phyloP scores from a whole-genome alignment of 2,888 invertebrate genomes.

The Spilosoma lubricipeda region DNA sequence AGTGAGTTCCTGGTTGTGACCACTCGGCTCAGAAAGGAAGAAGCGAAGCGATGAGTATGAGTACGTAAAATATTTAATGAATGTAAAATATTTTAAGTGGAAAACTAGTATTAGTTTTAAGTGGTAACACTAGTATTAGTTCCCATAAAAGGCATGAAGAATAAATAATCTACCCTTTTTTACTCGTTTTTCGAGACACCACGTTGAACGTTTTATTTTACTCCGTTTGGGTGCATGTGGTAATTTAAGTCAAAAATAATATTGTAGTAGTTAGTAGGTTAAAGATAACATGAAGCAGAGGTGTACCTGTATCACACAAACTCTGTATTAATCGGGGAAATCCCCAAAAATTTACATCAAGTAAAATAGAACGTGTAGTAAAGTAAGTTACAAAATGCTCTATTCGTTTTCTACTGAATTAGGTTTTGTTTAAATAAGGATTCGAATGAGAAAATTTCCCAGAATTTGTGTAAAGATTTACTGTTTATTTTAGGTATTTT shows the following conservation, averaged over 20 bases:
- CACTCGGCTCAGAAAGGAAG: too few relatives aligned
- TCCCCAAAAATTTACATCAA: neutral
- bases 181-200: too few relatives aligned
- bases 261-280: neutral
- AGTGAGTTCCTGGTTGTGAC: too few relatives aligned
- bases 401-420: neutral
- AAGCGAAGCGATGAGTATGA: too few relatives aligned
- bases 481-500: constrained; percentile 13
- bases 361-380: neutral
- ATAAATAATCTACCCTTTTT: too few relatives aligned
- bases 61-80: too few relatives aligned
- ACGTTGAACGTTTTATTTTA: too few relatives aligned
- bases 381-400: neutral
- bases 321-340: neutral
- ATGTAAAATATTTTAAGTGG: too few relatives aligned
- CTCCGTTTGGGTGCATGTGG: neutral
- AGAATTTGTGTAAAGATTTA: constrained; percentile 11
- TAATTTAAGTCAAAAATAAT: neutral
- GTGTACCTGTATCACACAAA: neutral
- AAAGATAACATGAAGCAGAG: neutral
- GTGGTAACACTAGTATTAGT: too few relatives aligned
- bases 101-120: too few relatives aligned
- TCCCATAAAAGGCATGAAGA: too few relatives aligned
- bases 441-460: neutral
- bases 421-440: constrained; percentile 6